Evolutionary conservation across 2,113 vertebrate species (phyloP).

Genomic region (Lepisosteus osseus): DNA sequence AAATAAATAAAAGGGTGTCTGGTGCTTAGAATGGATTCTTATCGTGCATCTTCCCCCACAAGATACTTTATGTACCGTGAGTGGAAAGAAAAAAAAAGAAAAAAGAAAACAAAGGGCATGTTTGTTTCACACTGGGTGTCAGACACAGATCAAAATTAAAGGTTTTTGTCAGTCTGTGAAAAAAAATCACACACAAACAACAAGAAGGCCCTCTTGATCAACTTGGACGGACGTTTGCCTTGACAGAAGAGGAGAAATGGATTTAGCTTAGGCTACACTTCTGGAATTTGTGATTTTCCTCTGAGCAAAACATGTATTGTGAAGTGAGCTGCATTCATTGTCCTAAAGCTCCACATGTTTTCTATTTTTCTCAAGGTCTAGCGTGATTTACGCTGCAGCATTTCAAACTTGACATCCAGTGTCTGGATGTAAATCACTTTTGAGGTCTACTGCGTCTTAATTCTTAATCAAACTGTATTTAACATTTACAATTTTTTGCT

Average conservation of each 20-base stretch:
- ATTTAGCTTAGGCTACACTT: conserved; percentile 69
- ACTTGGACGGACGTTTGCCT: conserved; percentile 10
- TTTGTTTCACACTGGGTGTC: too few species aligned
- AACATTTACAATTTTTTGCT: background rate
- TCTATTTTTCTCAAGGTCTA: conserved; percentile 64
- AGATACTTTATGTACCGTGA: too few species aligned
- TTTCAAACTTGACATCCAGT: conserved; percentile 61
- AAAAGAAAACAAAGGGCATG: too few species aligned
- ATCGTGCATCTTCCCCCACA: too few species aligned
- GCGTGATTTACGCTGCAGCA: conserved; percentile 66
- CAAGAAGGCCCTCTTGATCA: too few species aligned
- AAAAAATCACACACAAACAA: too few species aligned
- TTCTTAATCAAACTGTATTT: conserved; percentile 45
- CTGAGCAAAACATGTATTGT: conserved; percentile 65
- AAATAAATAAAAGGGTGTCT: too few species aligned
- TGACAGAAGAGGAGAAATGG: conserved; percentile 34
- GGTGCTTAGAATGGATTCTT: too few species aligned
- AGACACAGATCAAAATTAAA: too few species aligned
- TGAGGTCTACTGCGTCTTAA: conserved; percentile 58
- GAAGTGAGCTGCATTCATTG: conserved; percentile 57
- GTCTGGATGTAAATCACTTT: conserved; percentile 63
- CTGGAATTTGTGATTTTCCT: conserved; percentile 67
- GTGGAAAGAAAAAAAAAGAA: too few species aligned
- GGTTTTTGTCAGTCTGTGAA: too few species aligned
- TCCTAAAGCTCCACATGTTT: conserved; percentile 66